Base-by-base conservation (phyloP, 23 tunicate genomes). In the Trididemnum nubilum region DNA sequence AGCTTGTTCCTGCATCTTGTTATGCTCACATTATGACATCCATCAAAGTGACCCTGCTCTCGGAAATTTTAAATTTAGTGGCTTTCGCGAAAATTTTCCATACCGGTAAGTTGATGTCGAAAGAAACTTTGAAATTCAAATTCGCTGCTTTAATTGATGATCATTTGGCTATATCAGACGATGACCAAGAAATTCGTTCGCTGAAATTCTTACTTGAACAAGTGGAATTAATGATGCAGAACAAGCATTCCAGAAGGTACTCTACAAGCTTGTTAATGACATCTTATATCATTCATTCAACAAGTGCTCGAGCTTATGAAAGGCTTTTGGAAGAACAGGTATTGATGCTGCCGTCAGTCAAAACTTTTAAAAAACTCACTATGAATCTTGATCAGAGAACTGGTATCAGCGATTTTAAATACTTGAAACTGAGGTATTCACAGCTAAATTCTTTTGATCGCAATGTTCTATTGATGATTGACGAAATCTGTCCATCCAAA, bases 1-100 rank as follows among this genome's bases (percentile, higher is more conserved):
- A 69, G 33, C 2, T 69, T 4, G 40, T 69, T 12, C 75, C 75
- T 7, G 19, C 75, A n/a, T n/a, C n/a, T n/a, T n/a, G n/a, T n/a
- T n/a, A n/a, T n/a, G n/a, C n/a, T n/a, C n/a, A n/a, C n/a, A 69
- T 69, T 38, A 9, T 69, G 12, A 7, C 75, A 31, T 9, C 75
- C 15, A 33, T 7, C 75, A 69, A 69, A 69, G 75, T 69, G 15
- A 69, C 75, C 2, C 5, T 69, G 40, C 38, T 69, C 7, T 69
- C 75, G 30, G 23, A 69, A 69, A 38, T 69, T 9, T 29, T 38
- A 5, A 31, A 69, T 33, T 33, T 69, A 30, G 5, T 69, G 39
- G 75, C 75, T 23, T 69, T 69, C 23, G 75, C 75, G 2, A 69
- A 69, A 33, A 69, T 5, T n/a, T 7, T 31, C 4, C 15, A 33